Conservation (phyloP, 2,113 vertebrate genomes). For the Rhinopomastus cyanomelas region DNA sequence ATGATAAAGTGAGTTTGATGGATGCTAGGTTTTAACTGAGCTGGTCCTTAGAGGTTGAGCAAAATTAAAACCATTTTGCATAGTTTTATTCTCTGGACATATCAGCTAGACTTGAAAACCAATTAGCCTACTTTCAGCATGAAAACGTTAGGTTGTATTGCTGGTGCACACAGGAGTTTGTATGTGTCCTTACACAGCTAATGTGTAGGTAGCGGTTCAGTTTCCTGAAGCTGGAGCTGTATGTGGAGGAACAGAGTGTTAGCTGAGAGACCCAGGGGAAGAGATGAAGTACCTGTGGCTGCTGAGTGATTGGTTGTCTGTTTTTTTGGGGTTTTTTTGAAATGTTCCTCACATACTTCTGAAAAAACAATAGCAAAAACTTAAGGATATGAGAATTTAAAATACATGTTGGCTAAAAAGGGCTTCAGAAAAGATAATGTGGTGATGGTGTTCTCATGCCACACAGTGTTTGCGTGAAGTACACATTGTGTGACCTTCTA, state of each 20-base stretch:
- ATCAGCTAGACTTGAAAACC: background rate
- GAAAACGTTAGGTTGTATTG: background rate
- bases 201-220: background rate
- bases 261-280: background rate
- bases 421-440: background rate
- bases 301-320: background rate
- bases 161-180: background rate
- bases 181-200: background rate
- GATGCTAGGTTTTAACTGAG: background rate
- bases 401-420: background rate
- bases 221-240: background rate
- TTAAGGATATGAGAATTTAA: background rate
- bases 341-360: rapidly evolving
- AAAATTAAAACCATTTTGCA: constrained; percentile 18
- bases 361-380: background rate
- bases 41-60: background rate
- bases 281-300: background rate
- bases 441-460: background rate
- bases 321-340: background rate
- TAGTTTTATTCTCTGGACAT: background rate
- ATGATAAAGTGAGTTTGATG: background rate
- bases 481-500: background rate
- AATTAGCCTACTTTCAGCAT: constrained; percentile 38
- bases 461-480: background rate
- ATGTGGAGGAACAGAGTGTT: background rate